Evolutionary conservation across 2,113 vertebrate genomes (phyloP).

Genomic region (Trematomus loennbergii): DNA sequence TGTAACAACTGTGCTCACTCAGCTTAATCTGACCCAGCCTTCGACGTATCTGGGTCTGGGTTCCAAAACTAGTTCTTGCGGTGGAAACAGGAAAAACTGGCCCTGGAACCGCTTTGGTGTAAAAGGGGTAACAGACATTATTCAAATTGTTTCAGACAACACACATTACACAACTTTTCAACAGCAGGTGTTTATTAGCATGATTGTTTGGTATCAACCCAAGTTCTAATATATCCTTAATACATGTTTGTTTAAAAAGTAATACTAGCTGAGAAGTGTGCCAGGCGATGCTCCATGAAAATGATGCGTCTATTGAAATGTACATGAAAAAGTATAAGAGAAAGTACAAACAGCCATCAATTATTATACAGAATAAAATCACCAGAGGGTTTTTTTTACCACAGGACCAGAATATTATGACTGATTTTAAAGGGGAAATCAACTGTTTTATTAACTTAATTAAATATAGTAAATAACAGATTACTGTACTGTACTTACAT

Average conservation of each 20-base stretch:
- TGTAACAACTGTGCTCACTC: too few relatives aligned
- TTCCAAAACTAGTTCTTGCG: too few relatives aligned
- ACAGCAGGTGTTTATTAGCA: constrained; percentile 71
- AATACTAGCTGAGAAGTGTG: constrained; percentile 38
- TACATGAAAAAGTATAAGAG: constrained; percentile 66
- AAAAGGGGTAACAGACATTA: too few relatives aligned
- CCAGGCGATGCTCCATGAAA: constrained; percentile 31
- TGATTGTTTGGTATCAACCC: constrained; percentile 58
- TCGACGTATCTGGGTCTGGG: too few relatives aligned
- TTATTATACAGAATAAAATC: constrained; percentile 51
- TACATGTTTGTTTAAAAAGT: constrained; percentile 50
- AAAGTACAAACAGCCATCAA: constrained; percentile 75
- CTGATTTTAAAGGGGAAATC: constrained; percentile 45
- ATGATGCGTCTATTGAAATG: constrained; percentile 26
- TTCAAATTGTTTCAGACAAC: neutral
- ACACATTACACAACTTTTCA: neutral
- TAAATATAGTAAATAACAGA: too few relatives aligned
- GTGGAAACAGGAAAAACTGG: too few relatives aligned
- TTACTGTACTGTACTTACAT: too few relatives aligned
- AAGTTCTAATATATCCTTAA: constrained; percentile 40
- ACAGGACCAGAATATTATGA: too few relatives aligned
- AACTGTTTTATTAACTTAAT: constrained; percentile 7
- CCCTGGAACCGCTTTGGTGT: too few relatives aligned
- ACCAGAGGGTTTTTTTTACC: constrained; percentile 6
- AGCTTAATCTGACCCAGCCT: too few relatives aligned